Percentiles rank a stretch among this genome's conserved stretches.
These are phyloP conservation scores for Gallinago paraguaiae DNA, from an alignment of 2,113 vertebrate genomes.

Conservation along the genomic window DNA sequence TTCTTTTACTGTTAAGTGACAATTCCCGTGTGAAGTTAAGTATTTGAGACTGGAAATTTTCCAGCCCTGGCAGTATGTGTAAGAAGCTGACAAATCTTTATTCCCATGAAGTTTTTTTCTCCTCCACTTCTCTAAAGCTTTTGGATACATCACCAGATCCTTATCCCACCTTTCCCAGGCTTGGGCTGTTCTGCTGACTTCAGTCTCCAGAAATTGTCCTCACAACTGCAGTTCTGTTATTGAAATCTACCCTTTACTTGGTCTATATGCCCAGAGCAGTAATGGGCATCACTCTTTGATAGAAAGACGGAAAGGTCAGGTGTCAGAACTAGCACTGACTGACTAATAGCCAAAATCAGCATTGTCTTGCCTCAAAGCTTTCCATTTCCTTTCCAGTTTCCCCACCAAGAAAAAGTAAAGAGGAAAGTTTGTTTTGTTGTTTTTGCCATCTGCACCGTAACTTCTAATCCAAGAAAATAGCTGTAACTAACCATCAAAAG, in stretches of 20 bases:
- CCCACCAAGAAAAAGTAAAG: neutral
- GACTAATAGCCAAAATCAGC: neutral
- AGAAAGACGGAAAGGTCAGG: neutral
- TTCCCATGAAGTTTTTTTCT: neutral
- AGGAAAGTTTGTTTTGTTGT: neutral
- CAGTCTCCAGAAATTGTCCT: neutral
- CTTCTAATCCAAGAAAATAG: conserved; percentile 37
- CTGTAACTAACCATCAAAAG: neutral
- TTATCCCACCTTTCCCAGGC: neutral
- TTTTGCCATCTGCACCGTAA: conserved; percentile 34
- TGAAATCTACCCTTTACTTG: neutral
- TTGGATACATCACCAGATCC: neutral
- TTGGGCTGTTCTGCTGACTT: neutral
- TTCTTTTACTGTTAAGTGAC: neutral
- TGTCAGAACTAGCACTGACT: neutral
- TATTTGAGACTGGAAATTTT: neutral
- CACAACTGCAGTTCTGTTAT: neutral
- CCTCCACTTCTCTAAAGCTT: neutral
- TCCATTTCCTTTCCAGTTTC: neutral
- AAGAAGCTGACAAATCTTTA: neutral
- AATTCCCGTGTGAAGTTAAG: neutral
- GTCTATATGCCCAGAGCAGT: neutral
- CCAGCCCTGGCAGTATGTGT: neutral
- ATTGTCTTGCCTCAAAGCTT: neutral
- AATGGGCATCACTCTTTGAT: neutral